A percentile compares a stretch with the other conserved stretches of the same genome.
phyloP scores from a whole-genome alignment of 1,140 invertebrate species.

The Conopomorpha cramerella region DNA sequence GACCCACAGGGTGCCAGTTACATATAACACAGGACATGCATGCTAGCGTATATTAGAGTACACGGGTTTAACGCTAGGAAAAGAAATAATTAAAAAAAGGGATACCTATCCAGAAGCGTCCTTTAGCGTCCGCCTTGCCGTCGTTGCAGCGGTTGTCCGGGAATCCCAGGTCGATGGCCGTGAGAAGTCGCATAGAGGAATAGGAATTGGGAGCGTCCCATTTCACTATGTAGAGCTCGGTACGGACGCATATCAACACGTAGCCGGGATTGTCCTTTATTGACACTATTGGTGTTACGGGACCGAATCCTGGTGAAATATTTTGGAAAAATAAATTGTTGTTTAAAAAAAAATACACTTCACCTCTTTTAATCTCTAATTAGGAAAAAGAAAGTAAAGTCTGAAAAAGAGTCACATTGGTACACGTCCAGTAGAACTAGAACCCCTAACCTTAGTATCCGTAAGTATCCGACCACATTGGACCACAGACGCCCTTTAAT shows the following conservation, averaged over 20 bases:
- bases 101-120: slow-evolving; percentile 68
- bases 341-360: background rate
- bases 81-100: too few relatives aligned
- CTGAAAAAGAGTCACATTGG: too few relatives aligned
- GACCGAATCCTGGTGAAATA: slow-evolving; percentile 38
- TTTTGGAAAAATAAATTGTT: background rate
- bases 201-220: slow-evolving; percentile 27
- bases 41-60: too few relatives aligned
- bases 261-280: slow-evolving; percentile 32
- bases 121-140: slow-evolving; percentile 66
- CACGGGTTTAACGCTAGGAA: too few relatives aligned
- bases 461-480: too few relatives aligned
- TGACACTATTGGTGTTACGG: slow-evolving; percentile 30
- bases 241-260: slow-evolving; percentile 18
- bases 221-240: slow-evolving; percentile 25
- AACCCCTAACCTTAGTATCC: too few relatives aligned
- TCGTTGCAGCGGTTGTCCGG: slow-evolving; percentile 65
- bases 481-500: too few relatives aligned
- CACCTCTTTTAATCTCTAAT: too few relatives aligned
- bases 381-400: too few relatives aligned
- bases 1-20: too few relatives aligned
- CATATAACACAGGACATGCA: too few relatives aligned
- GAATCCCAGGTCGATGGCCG: slow-evolving; percentile 29
- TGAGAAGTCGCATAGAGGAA: slow-evolving; percentile 22
- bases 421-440: too few relatives aligned